Conservation (phyloP, 2,888 invertebrate genomes). For the Leptinotarsa rubiginosa region DNA sequence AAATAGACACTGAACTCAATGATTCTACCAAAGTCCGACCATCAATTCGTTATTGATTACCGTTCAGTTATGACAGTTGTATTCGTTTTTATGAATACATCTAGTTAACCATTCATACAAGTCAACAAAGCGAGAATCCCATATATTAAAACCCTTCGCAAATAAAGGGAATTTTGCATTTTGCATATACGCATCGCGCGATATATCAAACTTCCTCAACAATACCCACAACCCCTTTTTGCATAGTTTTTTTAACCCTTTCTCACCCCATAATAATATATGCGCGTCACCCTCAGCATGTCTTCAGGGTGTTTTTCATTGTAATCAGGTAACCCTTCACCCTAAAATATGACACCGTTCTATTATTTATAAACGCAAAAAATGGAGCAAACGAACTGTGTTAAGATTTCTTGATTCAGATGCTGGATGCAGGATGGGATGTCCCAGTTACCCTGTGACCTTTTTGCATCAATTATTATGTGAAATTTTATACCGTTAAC, state of each 20-base stretch:
- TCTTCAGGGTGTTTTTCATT: constrained; percentile 67
- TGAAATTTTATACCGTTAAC: constrained; percentile 48
- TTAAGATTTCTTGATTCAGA: constrained; percentile 63
- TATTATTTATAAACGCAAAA: constrained; percentile 64
- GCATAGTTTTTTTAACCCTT: constrained; percentile 66
- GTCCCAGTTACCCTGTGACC: constrained; percentile 52
- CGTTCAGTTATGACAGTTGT: constrained; percentile 67
- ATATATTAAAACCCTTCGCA: constrained; percentile 60
- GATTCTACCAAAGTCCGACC: constrained; percentile 58
- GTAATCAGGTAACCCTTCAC: constrained; percentile 64
- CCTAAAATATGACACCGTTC: constrained; percentile 67
- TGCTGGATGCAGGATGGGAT: constrained; percentile 45
- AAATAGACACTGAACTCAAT: constrained; percentile 58
- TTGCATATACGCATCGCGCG: constrained; percentile 56
- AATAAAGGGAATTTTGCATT: constrained; percentile 50
- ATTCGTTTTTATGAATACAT: constrained; percentile 67
- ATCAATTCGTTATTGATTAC: constrained; percentile 67
- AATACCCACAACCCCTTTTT: constrained; percentile 63
- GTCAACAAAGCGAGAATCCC: constrained; percentile 63
- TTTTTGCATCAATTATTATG: constrained; percentile 59
- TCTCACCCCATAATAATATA: constrained; percentile 66
- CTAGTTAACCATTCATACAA: constrained; percentile 67
- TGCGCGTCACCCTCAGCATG: constrained; percentile 64
- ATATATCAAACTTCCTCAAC: constrained; percentile 60
- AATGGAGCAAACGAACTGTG: constrained; percentile 67